These are phyloP conservation scores for Orthosia cruda DNA, from an alignment of 2,888 invertebrate genomes.

Conservation along the genomic window DNA sequence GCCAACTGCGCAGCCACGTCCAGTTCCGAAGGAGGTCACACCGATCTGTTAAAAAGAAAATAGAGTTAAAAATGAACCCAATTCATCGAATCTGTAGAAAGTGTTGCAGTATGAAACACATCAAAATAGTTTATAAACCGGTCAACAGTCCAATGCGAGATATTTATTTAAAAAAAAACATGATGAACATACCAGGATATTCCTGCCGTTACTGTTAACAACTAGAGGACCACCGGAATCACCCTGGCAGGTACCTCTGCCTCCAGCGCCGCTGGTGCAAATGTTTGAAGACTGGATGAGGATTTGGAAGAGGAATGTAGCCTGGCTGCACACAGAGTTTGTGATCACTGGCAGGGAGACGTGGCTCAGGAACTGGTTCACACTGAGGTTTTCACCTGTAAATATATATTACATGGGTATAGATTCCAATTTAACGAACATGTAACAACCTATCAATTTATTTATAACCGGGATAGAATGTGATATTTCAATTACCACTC, in stretches of 20 bases:
- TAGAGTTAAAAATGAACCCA: background rate
- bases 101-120: too few species aligned
- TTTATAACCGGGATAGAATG: background rate
- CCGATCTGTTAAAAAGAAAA: background rate
- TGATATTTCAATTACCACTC: background rate
- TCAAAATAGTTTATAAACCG: too few species aligned
- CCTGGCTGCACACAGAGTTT: slow-evolving; percentile 30
- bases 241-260: slow-evolving; percentile 73
- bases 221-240: slow-evolving; percentile 84
- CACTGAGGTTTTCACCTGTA: slow-evolving; percentile 20
- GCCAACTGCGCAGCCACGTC: slow-evolving; percentile 66
- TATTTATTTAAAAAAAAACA: background rate
- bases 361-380: slow-evolving; percentile 38
- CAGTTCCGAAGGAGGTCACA: slow-evolving; percentile 51
- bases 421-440: background rate
- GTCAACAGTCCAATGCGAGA: too few species aligned
- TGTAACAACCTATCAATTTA: background rate
- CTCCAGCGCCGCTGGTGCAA: slow-evolving; percentile 75
- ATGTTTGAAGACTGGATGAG: slow-evolving; percentile 70
- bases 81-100: too few species aligned
- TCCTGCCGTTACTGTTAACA: slow-evolving; percentile 28
- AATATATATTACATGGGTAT: background rate
- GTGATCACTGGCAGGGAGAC: slow-evolving; percentile 38
- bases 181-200: slow-evolving; percentile 16
- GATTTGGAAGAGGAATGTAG: slow-evolving; percentile 30